Evolutionary conservation across 1,140 invertebrate species (phyloP).

Genomic region (Mercenaria mercenaria): DNA sequence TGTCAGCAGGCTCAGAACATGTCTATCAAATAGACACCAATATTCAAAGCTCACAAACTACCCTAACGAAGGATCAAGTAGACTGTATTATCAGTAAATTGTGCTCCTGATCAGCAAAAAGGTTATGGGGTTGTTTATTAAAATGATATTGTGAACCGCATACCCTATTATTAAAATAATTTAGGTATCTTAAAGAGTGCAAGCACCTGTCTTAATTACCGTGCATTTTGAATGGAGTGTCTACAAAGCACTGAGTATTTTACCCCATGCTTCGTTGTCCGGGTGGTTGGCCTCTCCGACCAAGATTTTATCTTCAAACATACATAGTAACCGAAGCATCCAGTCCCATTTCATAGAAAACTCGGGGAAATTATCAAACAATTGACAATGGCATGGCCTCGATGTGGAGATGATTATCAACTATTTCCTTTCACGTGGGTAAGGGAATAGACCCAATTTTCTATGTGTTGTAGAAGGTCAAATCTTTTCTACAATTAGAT

Average conservation of each 20-base stretch:
- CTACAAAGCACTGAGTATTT: conserved; percentile 45
- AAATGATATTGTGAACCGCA: conserved; percentile 59
- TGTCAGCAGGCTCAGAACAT: background rate
- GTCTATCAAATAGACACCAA: background rate
- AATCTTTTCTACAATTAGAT: conserved; percentile 28
- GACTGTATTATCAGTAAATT: conserved; percentile 50
- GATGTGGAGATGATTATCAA: conserved; percentile 52
- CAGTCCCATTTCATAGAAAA: conserved; percentile 61
- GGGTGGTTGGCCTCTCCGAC: conserved; percentile 42
- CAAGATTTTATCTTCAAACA: conserved; percentile 62
- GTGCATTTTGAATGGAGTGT: conserved; percentile 21
- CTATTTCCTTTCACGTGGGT: conserved; percentile 63
- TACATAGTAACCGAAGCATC: conserved; percentile 68
- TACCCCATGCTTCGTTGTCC: conserved; percentile 54
- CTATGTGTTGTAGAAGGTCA: conserved; percentile 61
- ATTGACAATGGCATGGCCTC: conserved; percentile 65
- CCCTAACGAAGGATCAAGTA: background rate
- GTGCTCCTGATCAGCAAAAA: conserved; percentile 42
- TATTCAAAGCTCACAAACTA: background rate
- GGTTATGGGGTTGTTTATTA: conserved; percentile 59
- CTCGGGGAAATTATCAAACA: conserved; percentile 64
- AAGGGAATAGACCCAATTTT: conserved; percentile 65
- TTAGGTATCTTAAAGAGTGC: conserved; percentile 51
- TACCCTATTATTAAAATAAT: conserved; percentile 62
- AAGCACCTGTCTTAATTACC: conserved; percentile 64